These are phyloP conservation scores for Anniella stebbinsi DNA, from an alignment of 2,797 vertebrate genomes.

Conservation along the genomic window DNA sequence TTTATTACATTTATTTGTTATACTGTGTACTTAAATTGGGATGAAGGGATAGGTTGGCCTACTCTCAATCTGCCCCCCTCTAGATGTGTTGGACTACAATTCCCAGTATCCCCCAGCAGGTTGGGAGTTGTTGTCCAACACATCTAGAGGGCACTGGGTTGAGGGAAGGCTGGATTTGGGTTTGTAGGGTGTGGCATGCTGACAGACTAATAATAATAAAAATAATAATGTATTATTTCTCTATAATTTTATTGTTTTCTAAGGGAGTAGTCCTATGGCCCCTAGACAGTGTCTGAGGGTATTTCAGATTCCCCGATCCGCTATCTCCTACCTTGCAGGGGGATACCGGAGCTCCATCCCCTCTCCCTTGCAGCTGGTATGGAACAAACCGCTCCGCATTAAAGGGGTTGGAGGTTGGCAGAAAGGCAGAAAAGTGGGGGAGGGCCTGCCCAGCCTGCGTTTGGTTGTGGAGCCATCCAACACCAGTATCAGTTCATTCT, in stretches of 20 bases:
- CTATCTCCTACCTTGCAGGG: too few relatives aligned
- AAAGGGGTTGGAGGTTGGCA: too few relatives aligned
- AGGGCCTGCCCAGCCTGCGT: too few relatives aligned
- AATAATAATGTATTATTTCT: background rate
- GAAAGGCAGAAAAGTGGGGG: too few relatives aligned
- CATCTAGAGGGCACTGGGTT: background rate
- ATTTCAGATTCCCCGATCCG: too few relatives aligned
- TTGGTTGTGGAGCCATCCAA: too few relatives aligned
- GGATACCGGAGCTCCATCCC: too few relatives aligned
- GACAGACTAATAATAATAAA: background rate
- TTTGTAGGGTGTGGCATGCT: background rate
- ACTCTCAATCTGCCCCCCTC: background rate
- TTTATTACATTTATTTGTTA: too few relatives aligned
- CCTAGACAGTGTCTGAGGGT: too few relatives aligned
- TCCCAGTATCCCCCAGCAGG: background rate
- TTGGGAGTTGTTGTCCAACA: background rate
- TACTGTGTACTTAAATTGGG: too few relatives aligned
- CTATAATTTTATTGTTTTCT: background rate
- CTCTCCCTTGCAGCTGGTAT: background rate
- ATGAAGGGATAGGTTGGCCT: background rate
- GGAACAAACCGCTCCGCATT: too few relatives aligned
- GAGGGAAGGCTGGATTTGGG: background rate
- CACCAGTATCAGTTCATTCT: background rate
- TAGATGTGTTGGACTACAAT: background rate
- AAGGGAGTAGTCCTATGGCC: too few relatives aligned